Evolutionary conservation across 2,888 invertebrate genomes (phyloP).

Genomic region (Leptarthrus brevirostris): DNA sequence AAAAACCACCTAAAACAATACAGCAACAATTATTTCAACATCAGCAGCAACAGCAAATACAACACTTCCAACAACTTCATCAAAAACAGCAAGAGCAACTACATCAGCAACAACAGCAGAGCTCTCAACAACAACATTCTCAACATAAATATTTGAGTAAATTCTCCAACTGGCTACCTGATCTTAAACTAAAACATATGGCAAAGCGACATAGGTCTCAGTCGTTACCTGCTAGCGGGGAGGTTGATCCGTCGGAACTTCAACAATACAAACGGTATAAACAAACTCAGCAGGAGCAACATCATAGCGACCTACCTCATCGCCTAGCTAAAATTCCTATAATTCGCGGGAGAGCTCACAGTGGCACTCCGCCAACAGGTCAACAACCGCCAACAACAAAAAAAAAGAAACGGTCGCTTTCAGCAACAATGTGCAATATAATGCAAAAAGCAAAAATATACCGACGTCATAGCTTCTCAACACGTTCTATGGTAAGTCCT

Average conservation of each 20-base stretch:
- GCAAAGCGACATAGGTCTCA: constrained; percentile 83
- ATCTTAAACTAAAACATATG: constrained; percentile 73
- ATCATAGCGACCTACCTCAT: constrained; percentile 57
- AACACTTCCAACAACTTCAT: constrained; percentile 59
- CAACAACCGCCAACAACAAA: constrained; percentile 59
- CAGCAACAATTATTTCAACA: constrained; percentile 51
- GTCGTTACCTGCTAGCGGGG: constrained; percentile 80
- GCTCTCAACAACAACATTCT: constrained; percentile 59
- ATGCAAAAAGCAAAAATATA: constrained; percentile 82
- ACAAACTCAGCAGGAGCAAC: constrained; percentile 52
- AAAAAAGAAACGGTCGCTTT: constrained; percentile 84
- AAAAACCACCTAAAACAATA: constrained; percentile 39
- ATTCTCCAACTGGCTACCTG: constrained; percentile 79
- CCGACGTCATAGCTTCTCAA: constrained; percentile 66
- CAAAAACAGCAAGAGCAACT: constrained; percentile 52
- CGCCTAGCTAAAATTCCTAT: constrained; percentile 61
- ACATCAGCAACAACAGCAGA: constrained; percentile 51
- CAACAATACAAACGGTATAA: constrained; percentile 56
- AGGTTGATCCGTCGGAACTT: constrained; percentile 67
- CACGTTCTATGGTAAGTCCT: constrained; percentile 51
- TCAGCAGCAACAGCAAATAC: constrained; percentile 48
- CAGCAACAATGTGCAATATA: constrained; percentile 86
- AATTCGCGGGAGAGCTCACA: constrained; percentile 58
- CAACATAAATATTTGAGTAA: constrained; percentile 68
- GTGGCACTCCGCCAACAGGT: constrained; percentile 49